These are phyloP conservation scores for Empidonax alnorum DNA, from an alignment of 2,113 vertebrate species.

Conservation along the genomic window DNA sequence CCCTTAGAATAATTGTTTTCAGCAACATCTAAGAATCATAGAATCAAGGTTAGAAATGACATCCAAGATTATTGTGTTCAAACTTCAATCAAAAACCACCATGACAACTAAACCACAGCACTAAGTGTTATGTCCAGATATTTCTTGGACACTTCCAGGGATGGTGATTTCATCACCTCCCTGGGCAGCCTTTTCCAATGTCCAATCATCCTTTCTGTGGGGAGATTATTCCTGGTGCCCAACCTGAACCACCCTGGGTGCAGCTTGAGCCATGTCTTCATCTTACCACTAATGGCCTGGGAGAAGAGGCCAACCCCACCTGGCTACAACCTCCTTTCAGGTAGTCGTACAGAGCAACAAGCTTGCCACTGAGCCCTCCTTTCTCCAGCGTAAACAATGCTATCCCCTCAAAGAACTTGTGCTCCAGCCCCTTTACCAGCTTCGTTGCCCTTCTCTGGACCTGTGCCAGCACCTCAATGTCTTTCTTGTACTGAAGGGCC, in stretches of 20 bases:
- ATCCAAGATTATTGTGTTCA: not conserved
- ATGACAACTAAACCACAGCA: not conserved
- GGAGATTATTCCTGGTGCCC: not conserved
- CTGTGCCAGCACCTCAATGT: not conserved
- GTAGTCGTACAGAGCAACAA: not conserved
- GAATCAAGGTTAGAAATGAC: not conserved
- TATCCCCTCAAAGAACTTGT: rapidly evolving
- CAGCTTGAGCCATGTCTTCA: not conserved
- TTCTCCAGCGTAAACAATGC: not conserved
- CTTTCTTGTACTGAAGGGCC: not conserved
- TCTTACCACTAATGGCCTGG: no score
- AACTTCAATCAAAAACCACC: rapidly evolving
- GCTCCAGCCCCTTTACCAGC: not conserved
- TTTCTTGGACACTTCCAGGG: not conserved
- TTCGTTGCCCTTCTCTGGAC: not conserved
- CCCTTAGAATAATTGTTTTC: not conserved
- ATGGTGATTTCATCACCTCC: not conserved
- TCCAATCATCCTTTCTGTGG: not conserved
- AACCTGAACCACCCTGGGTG: not conserved
- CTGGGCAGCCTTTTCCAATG: not conserved
- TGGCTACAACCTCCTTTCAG: not conserved
- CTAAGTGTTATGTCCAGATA: rapidly evolving
- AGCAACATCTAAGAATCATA: not conserved
- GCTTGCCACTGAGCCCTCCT: rapidly evolving
- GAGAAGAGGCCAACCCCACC: rapidly evolving